A percentile compares a stretch with the other conserved stretches of the same genome.
Evolutionary conservation across 2,797 vertebrate genomes (phyloP).

Genomic region (Lepus townsendii): DNA sequence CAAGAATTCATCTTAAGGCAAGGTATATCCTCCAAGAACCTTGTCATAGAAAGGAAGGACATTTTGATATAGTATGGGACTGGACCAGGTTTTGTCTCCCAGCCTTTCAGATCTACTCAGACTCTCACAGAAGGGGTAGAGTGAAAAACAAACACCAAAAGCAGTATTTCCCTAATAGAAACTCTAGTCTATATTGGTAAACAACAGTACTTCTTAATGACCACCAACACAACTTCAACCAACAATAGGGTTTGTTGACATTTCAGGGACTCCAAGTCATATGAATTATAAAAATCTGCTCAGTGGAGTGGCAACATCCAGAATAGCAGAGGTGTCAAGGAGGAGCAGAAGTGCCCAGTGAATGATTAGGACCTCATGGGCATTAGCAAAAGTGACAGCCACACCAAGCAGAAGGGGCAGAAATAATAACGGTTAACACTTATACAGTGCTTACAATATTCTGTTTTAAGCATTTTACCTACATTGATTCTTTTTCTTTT

Average conservation of each 20-base stretch:
- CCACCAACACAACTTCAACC: conserved; percentile 5
- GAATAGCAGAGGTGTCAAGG: neutral
- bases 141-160: conserved; percentile 3
- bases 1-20: neutral
- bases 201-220: neutral
- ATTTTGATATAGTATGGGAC: neutral
- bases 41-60: neutral
- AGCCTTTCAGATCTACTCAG: neutral
- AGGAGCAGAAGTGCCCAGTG: neutral
- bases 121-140: neutral
- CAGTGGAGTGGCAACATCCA: neutral
- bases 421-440: neutral
- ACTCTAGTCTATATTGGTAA: neutral
- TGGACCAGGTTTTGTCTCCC: neutral
- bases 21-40: neutral
- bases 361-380: neutral
- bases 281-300: conserved; percentile 13
- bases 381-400: neutral
- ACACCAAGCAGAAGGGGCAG: neutral
- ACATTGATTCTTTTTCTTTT: neutral
- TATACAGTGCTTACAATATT: neutral
- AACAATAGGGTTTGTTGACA: neutral
- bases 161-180: neutral
- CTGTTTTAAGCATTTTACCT: neutral
- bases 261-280: neutral